Evolutionary conservation across 2,113 vertebrate species (phyloP).

Genomic region (Eptesicus fuscus): DNA sequence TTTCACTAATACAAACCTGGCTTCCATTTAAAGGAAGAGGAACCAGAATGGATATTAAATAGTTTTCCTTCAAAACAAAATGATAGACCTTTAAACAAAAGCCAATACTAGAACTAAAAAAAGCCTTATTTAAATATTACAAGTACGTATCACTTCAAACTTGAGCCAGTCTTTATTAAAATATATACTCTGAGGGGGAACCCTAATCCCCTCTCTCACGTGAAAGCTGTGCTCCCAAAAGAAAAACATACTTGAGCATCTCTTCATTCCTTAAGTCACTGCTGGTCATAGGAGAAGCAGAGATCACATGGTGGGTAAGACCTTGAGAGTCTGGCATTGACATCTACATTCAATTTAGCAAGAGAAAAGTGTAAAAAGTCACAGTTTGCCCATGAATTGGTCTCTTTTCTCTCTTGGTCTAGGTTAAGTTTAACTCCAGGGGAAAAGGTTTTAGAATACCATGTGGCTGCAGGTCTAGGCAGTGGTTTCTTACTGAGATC

Average conservation of each 20-base stretch:
- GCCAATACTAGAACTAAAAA: conserved; percentile 7
- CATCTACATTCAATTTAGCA: background rate
- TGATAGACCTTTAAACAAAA: background rate
- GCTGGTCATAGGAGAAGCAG: background rate
- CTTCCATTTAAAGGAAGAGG: conserved; percentile 33
- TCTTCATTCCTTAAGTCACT: background rate
- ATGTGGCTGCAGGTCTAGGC: background rate
- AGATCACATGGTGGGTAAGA: background rate
- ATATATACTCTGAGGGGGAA: background rate
- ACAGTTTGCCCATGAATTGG: background rate
- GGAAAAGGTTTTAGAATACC: background rate
- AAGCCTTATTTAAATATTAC: background rate
- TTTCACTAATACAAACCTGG: background rate
- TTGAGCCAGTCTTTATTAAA: background rate
- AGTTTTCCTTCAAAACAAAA: conserved; percentile 35
- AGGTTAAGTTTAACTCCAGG: background rate
- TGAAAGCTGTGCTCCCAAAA: background rate
- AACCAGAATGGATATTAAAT: background rate
- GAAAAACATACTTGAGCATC: background rate
- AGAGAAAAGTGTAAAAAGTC: background rate
- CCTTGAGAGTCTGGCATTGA: background rate
- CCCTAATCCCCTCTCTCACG: background rate
- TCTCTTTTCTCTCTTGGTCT: background rate
- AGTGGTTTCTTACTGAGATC: background rate
- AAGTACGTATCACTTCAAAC: background rate